Evolutionary conservation across 2,113 vertebrate species (phyloP).

Genomic region (Xenus cinereus): DNA sequence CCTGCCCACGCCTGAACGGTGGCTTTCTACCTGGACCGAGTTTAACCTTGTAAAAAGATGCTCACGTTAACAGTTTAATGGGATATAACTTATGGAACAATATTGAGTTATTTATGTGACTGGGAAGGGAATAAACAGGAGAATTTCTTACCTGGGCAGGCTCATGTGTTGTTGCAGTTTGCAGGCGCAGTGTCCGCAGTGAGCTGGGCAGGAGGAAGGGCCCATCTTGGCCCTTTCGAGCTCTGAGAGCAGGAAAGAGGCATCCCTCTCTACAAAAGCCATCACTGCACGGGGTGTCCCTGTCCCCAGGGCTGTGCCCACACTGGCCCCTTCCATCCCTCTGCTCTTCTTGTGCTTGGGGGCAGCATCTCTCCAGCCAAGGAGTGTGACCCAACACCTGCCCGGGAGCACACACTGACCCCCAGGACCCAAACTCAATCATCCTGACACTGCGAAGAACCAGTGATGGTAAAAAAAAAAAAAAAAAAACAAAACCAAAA

Average conservation of each 20-base stretch:
- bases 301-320: neutral
- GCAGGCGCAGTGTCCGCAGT: accelerated
- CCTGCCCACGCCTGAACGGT: accelerated
- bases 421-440: neutral
- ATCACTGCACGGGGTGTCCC: neutral
- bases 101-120: neutral
- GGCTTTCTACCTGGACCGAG: neutral
- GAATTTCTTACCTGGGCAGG: neutral
- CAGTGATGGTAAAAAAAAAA: neutral
- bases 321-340: neutral
- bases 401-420: neutral
- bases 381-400: neutral
- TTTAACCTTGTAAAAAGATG: neutral
- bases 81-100: accelerated
- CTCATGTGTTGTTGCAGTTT: accelerated
- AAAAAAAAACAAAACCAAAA: neutral
- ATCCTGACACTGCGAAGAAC: neutral
- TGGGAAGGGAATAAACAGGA: neutral
- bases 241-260: neutral
- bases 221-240: neutral
- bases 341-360: neutral
- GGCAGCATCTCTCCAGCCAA: neutral
- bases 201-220: neutral
- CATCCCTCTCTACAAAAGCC: neutral
- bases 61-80: neutral